Percentiles rank a stretch among this genome's conserved stretches.
phyloP scores from a whole-genome alignment of 1,140 invertebrate genomes.

The Drosophila kohkoa region DNA sequence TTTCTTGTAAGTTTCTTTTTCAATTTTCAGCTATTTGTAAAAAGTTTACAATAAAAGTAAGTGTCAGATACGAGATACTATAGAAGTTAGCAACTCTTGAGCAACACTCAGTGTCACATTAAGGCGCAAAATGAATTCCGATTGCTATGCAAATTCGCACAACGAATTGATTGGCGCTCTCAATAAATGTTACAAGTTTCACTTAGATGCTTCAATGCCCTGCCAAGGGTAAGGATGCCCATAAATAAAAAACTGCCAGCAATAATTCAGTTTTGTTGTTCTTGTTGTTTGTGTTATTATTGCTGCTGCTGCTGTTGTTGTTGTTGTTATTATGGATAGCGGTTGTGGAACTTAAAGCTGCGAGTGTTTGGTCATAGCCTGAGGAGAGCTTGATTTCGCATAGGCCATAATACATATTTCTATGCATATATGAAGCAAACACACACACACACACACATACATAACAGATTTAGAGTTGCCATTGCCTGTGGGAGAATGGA shows the following conservation, averaged over 20 bases:
- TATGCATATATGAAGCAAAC: constrained; percentile 40
- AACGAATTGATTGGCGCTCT: constrained; percentile 30
- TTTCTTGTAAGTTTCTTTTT: too few species aligned
- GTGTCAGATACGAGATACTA: background rate
- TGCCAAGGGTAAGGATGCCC: background rate
- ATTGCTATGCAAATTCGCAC: constrained; percentile 23
- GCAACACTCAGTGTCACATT: constrained; percentile 7
- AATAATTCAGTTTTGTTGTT: constrained; percentile 45
- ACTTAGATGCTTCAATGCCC: constrained; percentile 21
- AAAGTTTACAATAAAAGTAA: background rate
- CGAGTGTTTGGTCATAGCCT: constrained; percentile 23
- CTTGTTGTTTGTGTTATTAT: constrained; percentile 6
- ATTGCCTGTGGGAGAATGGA: constrained; percentile 15
- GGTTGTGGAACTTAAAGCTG: constrained; percentile 29
- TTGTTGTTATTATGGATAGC: constrained; percentile 20
- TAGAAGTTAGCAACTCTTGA: background rate
- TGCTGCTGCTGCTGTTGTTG: constrained; percentile 18
- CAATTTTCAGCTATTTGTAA: background rate
- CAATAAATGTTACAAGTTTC: constrained; percentile 40
- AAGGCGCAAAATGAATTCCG: constrained; percentile 4
- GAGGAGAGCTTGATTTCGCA: constrained; percentile 32
- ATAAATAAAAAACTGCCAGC: constrained; percentile 45
- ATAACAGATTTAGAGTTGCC: constrained; percentile 31
- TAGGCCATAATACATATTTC: constrained; percentile 56
- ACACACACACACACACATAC: constrained; percentile 11